Evolutionary conservation across 2,113 vertebrate genomes (phyloP).

Genomic region (Myocastor coypus): DNA sequence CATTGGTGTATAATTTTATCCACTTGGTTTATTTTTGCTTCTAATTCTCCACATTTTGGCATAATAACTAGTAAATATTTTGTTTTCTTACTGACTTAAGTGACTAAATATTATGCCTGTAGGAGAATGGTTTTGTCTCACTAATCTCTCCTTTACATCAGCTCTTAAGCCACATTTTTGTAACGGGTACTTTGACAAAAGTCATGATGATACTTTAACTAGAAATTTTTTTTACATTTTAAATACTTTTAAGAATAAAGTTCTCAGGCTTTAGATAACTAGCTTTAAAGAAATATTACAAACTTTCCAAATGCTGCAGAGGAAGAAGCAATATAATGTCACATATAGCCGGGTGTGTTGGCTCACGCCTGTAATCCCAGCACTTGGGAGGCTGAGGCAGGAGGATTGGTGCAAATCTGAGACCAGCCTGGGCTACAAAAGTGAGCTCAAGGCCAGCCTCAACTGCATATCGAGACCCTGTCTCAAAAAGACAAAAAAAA

Average conservation of each 20-base stretch:
- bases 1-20: background rate
- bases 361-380: too few relatives aligned
- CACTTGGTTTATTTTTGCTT: background rate
- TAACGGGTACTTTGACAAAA: background rate
- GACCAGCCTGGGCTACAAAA: too few relatives aligned
- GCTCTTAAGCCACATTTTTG: background rate
- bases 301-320: background rate
- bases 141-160: background rate
- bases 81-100: background rate
- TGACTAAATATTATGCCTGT: background rate
- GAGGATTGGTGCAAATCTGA: too few relatives aligned
- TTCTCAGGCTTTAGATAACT: background rate
- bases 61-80: background rate
- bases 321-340: background rate
- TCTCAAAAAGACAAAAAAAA: too few relatives aligned
- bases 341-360: too few relatives aligned
- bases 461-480: too few relatives aligned
- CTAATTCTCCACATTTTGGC: background rate
- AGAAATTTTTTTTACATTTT: background rate
- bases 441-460: too few relatives aligned
- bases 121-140: background rate
- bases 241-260: background rate
- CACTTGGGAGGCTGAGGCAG: too few relatives aligned
- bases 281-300: background rate
- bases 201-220: background rate